These are phyloP conservation scores for Toxotes lorentzi DNA, from an alignment of 2,797 vertebrate species.

Conservation along the genomic window DNA sequence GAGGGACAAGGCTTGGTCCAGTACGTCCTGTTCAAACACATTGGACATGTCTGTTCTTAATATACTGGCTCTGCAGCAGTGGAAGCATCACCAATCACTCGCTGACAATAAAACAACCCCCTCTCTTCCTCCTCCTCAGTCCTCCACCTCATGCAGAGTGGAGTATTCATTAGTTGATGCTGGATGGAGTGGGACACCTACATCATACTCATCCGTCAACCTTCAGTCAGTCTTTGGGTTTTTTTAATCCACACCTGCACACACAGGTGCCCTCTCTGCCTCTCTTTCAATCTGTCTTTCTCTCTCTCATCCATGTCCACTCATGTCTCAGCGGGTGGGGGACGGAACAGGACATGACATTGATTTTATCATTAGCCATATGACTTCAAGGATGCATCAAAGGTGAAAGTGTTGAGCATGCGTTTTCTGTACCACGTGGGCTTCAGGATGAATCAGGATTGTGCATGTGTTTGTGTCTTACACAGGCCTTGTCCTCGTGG, in stretches of 20 bases:
- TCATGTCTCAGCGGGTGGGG: neutral
- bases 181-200: neutral
- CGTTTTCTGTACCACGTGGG: conserved; percentile 22
- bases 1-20: conserved; percentile 87
- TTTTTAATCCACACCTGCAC: neutral
- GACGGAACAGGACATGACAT: neutral
- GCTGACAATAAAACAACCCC: neutral
- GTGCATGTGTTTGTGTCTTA: conserved; percentile 79
- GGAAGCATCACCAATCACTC: conserved; percentile 9
- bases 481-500: conserved; percentile 90
- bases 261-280: neutral
- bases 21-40: conserved; percentile 80
- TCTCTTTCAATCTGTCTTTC: neutral
- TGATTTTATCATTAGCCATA: conserved; percentile 32
- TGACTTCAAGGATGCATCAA: conserved; percentile 39
- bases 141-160: neutral
- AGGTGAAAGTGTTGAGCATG: conserved; percentile 26
- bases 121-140: neutral
- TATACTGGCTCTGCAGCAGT: neutral
- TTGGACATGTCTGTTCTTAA: neutral
- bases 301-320: neutral
- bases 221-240: neutral
- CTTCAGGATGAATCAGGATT: neutral
- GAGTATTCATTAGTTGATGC: neutral
- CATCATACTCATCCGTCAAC: neutral